phyloP scores from a whole-genome alignment of 2,888 invertebrate species.

The Pyrrhopygopsis socrates region DNA sequence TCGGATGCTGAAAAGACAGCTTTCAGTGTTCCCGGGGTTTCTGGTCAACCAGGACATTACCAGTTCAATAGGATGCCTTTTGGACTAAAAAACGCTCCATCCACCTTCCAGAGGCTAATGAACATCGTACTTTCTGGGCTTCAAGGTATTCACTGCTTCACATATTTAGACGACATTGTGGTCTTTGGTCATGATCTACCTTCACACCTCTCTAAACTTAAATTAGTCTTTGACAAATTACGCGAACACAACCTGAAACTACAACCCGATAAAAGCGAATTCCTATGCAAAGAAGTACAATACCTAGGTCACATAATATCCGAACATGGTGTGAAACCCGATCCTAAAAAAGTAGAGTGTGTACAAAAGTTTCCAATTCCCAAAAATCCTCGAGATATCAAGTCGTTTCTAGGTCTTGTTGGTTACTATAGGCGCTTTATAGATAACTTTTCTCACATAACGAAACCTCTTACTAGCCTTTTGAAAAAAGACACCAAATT shows the following conservation, averaged over 20 bases:
- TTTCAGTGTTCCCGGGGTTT: no score
- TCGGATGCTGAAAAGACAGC: constrained; percentile 70
- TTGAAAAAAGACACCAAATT: constrained; percentile 80
- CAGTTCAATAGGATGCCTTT: constrained; percentile 81
- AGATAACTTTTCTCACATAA: constrained; percentile 85
- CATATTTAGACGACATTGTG: constrained; percentile 86
- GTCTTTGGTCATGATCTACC: constrained; percentile 67
- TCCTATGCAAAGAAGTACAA: constrained; percentile 83
- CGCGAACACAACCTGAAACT: constrained; percentile 40
- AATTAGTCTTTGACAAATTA: constrained; percentile 78
- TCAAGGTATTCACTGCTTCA: constrained; percentile 76
- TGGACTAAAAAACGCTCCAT: constrained; percentile 76
- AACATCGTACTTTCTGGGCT: constrained; percentile 76
- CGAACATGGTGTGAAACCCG: constrained; percentile 85
- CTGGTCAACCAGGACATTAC: no score
- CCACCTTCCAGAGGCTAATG: constrained; percentile 86
- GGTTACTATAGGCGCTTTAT: constrained; percentile 90
- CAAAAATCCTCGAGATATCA: constrained; percentile 65
- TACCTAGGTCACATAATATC: constrained; percentile 87
- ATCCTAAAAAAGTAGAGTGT: constrained; percentile 76
- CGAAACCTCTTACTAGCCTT: constrained; percentile 81
- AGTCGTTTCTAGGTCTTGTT: constrained; percentile 85
- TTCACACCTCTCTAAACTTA: constrained; percentile 79
- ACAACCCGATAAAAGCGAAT: constrained; percentile 72
- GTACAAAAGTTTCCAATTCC: constrained; percentile 58